Evolutionary conservation across 2,888 invertebrate species (phyloP).

Genomic region (Chymomyza procnemis): DNA sequence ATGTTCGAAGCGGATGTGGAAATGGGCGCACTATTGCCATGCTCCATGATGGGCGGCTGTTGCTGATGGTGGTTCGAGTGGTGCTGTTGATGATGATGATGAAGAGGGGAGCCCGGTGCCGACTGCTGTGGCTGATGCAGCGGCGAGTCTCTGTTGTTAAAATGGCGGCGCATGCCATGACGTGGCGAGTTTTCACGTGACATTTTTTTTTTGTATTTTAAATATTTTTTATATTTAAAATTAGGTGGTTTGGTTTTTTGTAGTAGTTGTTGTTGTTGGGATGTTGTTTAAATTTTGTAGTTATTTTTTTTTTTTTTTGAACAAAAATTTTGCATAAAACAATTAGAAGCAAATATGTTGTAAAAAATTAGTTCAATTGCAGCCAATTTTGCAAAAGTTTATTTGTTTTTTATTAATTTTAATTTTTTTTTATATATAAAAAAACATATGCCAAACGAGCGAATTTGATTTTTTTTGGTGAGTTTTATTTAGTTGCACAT

Average conservation of each 20-base stretch:
- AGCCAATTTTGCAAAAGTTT: constrained; percentile 54
- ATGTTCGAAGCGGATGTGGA: constrained; percentile 76
- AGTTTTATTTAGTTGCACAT: constrained; percentile 66
- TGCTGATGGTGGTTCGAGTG: constrained; percentile 49
- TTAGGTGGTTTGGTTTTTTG: constrained; percentile 26
- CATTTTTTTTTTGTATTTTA: constrained; percentile 53
- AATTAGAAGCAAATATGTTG: constrained; percentile 64
- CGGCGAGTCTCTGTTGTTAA: constrained; percentile 29
- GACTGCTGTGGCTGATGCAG: constrained; percentile 26
- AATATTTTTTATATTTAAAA: constrained; percentile 22
- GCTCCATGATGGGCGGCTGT: constrained; percentile 73
- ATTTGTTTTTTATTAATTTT: constrained; percentile 9
- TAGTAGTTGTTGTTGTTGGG: constrained; percentile 20
- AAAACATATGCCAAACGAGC: constrained; percentile 57
- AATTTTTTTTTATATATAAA: constrained; percentile 14
- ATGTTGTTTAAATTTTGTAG: constrained; percentile 17
- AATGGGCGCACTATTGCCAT: constrained; percentile 57
- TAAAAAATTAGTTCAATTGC: constrained; percentile 57
- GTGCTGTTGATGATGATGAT: constrained; percentile 48
- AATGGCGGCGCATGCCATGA: constrained; percentile 27
- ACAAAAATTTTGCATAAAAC: constrained; percentile 63
- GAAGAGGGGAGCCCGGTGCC: constrained; percentile 61
- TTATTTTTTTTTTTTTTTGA: constrained; percentile 35
- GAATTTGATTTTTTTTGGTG: constrained; percentile 57
- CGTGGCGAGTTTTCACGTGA: constrained; percentile 78